phyloP scores from a whole-genome alignment of 2,888 invertebrate species.

The Melolontha melolontha region DNA sequence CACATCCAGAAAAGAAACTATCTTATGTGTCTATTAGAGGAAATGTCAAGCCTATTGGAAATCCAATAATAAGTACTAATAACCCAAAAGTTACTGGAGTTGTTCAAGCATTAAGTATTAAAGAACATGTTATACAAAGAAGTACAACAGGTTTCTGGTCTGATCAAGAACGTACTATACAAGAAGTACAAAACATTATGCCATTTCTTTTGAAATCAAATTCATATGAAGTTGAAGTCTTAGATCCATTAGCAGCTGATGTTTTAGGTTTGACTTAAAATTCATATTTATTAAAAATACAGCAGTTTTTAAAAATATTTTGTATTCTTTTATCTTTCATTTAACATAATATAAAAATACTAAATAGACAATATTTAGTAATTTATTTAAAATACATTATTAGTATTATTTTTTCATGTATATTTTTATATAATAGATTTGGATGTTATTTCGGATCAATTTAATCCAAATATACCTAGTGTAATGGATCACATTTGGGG shows the following conservation, averaged over 20 bases:
- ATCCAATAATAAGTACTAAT: constrained; percentile 80
- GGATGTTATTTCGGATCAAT: constrained; percentile 86
- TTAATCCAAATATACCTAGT: constrained; percentile 81
- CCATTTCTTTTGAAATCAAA: constrained; percentile 80
- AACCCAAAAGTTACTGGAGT: constrained; percentile 82
- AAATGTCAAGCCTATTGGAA: constrained; percentile 79
- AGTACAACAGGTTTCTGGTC: constrained; percentile 90
- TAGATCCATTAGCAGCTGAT: constrained; percentile 81
- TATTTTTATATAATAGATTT: constrained; percentile 68
- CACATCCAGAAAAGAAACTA: constrained; percentile 74
- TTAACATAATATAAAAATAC: no score
- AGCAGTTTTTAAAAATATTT: no score
- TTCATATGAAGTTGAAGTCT: constrained; percentile 77
- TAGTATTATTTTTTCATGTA: neutral
- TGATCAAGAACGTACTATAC: constrained; percentile 82
- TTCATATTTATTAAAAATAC: neutral
- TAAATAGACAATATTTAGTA: no score
- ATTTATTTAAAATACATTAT: no score
- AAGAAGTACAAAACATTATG: constrained; percentile 82
- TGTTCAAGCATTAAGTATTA: constrained; percentile 81
- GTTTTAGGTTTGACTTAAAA: constrained; percentile 68
- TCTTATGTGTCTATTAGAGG: constrained; percentile 83
- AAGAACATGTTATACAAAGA: constrained; percentile 86
- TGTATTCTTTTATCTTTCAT: no score
- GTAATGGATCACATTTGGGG: constrained; percentile 87